Evolutionary conservation across 2,797 vertebrate genomes (phyloP), one percentile per base, ranked within the genome.

Genomic region (Paedocypris micromegethes): DNA sequence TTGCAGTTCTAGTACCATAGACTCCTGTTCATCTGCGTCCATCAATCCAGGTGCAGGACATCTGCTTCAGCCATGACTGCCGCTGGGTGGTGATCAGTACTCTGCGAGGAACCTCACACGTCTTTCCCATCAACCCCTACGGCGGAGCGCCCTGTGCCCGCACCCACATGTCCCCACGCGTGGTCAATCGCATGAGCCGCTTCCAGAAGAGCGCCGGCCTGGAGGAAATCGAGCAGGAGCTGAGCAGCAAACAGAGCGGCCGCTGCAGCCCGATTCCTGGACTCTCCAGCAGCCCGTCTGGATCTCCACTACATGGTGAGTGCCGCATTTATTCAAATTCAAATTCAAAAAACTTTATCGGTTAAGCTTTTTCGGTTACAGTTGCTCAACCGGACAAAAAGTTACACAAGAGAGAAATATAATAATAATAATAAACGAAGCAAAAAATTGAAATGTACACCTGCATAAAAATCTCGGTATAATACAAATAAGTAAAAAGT

Each of bases 71-170:
- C 86, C 94, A 92, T 45, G 97, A 99, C 83, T 96, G 95, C 75
- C 94, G 96, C 58, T 99, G 97, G 97, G 95, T 96, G 37, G 94
- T 95, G 75, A 88, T 98, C 79, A 98, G 95, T 83, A 98, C 96
- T 0, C 93, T 98, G 0, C 92, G 97, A 0, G 96, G 97, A 68
- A 99, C 96, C 2, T 94, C 94, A 4, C 97, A 99, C 0, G 96
- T 98, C 0, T 99, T 99, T 64, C 95, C 97, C 44, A 91, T 98
- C 84, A 98, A 95, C 40, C 93, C 95, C 0, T 98, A 99, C 0
- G 97, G 97, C 0, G 94, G 97, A 0, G 90, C 92, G 56, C 93
- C 95, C 39, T 97, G 96, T 0, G 93, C 94, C 6, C 91, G 96
- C n/a, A 98, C 96, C 0, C 96, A 99, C 79, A 93, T 97, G 93